A percentile compares a stretch with the other conserved stretches of the same genome.
Conservation (phyloP, 2,113 vertebrate genomes). For the Muntiacus reevesi region DNA sequence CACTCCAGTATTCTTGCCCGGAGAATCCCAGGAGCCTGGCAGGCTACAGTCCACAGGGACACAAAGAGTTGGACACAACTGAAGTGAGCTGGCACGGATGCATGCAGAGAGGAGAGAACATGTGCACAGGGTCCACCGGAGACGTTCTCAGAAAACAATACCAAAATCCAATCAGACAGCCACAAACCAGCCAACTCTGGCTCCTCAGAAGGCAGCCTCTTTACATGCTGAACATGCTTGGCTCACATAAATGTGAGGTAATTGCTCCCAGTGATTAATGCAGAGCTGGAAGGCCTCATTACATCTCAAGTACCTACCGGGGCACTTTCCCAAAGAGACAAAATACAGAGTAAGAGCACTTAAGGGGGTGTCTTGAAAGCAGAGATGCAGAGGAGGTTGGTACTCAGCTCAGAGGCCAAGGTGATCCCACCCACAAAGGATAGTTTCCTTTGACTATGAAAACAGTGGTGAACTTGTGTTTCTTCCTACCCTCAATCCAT, state of each 20-base stretch:
- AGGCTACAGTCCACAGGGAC: not conserved
- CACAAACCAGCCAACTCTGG: not conserved
- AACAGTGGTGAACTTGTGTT: not conserved
- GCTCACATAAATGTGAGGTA: not conserved
- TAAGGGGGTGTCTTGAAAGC: not conserved
- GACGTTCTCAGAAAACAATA: not conserved
- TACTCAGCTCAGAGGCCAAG: not conserved
- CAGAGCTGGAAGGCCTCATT: not conserved
- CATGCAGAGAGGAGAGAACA: not conserved
- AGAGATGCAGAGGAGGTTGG: not conserved
- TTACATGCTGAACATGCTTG: not conserved
- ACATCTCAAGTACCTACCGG: not conserved
- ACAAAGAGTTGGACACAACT: not conserved
- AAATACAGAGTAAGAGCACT: not conserved
- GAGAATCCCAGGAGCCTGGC: not conserved
- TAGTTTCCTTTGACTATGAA: not conserved
- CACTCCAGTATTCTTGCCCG: not conserved
- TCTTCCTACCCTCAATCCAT: not conserved
- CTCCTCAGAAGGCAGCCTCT: not conserved
- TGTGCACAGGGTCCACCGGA: not conserved
- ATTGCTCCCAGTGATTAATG: conserved; percentile 23
- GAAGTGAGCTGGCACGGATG: not conserved
- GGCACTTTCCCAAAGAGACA: conserved; percentile 27
- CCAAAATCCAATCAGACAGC: not conserved
- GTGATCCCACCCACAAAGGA: not conserved